These are phyloP conservation scores for Hemiscyllium ocellatum DNA, from an alignment of 2,113 vertebrate species.

Conservation along the genomic window DNA sequence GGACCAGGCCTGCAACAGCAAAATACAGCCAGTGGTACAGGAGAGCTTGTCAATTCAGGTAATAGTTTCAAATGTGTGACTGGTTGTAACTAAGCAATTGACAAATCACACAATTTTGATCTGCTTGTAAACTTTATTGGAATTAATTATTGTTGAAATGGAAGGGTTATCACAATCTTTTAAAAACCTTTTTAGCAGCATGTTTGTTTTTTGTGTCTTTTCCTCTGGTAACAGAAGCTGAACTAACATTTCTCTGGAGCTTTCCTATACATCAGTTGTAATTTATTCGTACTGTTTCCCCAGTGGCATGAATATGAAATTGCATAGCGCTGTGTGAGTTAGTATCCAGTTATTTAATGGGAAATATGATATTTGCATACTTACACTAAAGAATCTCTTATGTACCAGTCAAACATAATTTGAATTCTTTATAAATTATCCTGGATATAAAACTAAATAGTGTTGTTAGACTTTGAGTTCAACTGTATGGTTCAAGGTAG, in stretches of 20 bases:
- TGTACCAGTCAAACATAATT: not conserved
- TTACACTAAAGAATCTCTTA: not conserved
- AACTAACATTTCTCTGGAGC: not conserved
- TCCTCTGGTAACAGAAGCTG: not conserved
- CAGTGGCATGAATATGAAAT: conserved; percentile 44
- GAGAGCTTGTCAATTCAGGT: not conserved
- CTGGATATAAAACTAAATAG: not conserved
- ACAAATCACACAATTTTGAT: not conserved
- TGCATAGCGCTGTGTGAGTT: conserved; percentile 36
- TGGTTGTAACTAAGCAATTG: not conserved
- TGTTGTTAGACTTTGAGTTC: not conserved
- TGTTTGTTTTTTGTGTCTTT: not conserved
- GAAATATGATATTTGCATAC: conserved; percentile 1
- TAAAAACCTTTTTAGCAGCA: not conserved
- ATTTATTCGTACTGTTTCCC: conserved; percentile 30
- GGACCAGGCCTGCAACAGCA: not conserved
- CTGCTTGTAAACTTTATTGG: not conserved
- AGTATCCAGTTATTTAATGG: conserved; percentile 39
- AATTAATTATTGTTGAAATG: not conserved
- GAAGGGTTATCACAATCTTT: not conserved
- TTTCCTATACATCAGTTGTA: conserved; percentile 1
- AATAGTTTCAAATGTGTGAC: not conserved
- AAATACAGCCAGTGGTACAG: not conserved
- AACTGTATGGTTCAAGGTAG: too few species aligned
- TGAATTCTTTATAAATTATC: not conserved